These are phyloP conservation scores for Steinernema feltiae DNA, from an alignment of 1,140 invertebrate genomes.

Conservation along the genomic window DNA sequence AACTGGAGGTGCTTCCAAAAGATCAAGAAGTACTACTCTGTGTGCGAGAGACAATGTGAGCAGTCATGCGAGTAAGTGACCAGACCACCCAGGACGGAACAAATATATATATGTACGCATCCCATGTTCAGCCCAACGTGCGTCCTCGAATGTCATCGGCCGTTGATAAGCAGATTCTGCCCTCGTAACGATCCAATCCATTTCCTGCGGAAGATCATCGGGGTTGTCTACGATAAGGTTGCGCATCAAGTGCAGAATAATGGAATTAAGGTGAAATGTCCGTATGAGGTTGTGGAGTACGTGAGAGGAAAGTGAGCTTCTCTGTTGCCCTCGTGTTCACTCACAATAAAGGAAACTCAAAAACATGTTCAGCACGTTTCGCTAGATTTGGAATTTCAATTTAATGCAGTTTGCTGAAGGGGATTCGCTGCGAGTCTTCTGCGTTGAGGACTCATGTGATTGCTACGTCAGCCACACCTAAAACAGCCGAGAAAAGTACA, in stretches of 20 bases:
- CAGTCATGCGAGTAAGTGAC: neutral
- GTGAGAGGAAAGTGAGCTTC: neutral
- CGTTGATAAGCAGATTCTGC: neutral
- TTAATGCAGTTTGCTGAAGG: too few relatives aligned
- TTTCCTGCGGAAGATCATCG: neutral
- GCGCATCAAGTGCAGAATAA: constrained; percentile 3
- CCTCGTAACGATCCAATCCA: neutral
- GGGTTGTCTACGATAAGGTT: neutral
- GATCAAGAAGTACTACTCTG: neutral
- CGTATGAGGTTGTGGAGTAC: constrained; percentile 1
- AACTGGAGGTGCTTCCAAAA: constrained; percentile 1
- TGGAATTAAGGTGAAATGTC: neutral
- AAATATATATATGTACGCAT: neutral
- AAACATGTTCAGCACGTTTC: too few relatives aligned
- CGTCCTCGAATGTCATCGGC: neutral
- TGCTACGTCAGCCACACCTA: too few relatives aligned
- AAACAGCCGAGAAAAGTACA: too few relatives aligned
- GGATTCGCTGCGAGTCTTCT: too few relatives aligned
- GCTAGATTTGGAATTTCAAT: neutral
- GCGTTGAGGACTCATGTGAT: too few relatives aligned
- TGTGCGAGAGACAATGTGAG: neutral
- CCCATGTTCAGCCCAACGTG: neutral
- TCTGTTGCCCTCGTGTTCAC: neutral
- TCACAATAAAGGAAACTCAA: too few relatives aligned
- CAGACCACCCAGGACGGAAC: neutral